Conservation (phyloP, 1,140 invertebrate genomes). For the Belonocnema kinseyi region DNA sequence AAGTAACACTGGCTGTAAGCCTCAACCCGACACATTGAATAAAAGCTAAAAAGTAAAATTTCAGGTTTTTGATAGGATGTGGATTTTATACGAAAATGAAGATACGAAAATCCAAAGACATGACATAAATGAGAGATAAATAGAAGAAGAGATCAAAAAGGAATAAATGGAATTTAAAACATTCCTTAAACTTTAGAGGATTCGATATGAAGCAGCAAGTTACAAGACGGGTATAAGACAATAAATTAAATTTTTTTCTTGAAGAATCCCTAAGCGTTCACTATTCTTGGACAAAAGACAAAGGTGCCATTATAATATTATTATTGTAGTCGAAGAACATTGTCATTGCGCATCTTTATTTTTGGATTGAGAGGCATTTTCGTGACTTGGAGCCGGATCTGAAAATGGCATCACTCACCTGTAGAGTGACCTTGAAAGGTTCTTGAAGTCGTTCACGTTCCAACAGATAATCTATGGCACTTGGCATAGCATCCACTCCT, state of each 20-base stretch:
- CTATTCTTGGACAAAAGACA: neutral
- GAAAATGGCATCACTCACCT: slow-evolving; percentile 72
- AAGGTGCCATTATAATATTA: neutral
- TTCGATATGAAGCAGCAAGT: neutral
- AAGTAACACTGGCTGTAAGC: too few species aligned
- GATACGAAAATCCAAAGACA: neutral
- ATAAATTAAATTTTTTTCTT: neutral
- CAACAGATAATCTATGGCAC: slow-evolving; percentile 89
- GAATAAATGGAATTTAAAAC: neutral
- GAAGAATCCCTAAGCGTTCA: neutral
- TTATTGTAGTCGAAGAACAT: neutral
- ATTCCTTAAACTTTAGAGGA: neutral
- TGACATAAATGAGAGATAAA: neutral
- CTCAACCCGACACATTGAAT: neutral
- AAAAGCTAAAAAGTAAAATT: slow-evolving; percentile 21
- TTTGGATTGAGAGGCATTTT: neutral
- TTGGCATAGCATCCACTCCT: slow-evolving; percentile 83
- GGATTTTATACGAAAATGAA: neutral
- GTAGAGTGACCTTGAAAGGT: slow-evolving; percentile 91
- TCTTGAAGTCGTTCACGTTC: slow-evolving; percentile 89
- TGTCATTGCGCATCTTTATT: neutral
- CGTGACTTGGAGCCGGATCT: slow-evolving; percentile 5
- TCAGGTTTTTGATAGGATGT: slow-evolving; percentile 17
- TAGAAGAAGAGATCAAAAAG: neutral
- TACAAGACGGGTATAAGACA: neutral